These are phyloP conservation scores for Lichenostomus cassidix DNA, from an alignment of 2,113 vertebrate species.

Conservation along the genomic window DNA sequence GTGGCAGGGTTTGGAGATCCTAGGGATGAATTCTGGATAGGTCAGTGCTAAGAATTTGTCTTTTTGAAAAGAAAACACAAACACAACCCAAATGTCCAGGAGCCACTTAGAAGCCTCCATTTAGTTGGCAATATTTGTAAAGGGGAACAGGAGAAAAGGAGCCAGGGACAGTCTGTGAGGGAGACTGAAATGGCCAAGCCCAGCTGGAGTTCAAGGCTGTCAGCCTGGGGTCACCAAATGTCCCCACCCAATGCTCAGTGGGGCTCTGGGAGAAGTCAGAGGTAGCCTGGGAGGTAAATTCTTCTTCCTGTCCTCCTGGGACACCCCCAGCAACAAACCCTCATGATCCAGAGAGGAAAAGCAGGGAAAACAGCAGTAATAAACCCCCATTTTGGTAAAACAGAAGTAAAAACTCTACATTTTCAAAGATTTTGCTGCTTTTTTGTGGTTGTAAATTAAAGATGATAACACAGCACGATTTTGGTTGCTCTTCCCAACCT, in stretches of 20 bases:
- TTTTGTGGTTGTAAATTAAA: background rate
- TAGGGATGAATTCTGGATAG: slow-evolving; percentile 95
- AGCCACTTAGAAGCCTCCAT: background rate
- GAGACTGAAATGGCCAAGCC: background rate
- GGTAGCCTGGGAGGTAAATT: background rate
- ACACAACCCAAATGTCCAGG: background rate
- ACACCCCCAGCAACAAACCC: background rate
- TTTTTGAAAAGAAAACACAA: background rate
- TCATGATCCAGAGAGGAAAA: background rate
- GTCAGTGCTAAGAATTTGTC: slow-evolving; percentile 58
- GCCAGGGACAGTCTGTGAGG: background rate
- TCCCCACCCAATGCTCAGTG: background rate
- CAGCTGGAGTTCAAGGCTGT: background rate
- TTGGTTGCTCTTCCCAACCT: background rate
- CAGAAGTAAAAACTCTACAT: background rate
- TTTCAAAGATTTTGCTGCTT: fast-evolving
- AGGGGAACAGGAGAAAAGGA: background rate
- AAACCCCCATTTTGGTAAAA: background rate
- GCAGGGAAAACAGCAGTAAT: background rate
- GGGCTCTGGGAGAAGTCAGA: background rate
- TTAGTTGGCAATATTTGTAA: background rate
- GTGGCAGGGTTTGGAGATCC: slow-evolving; percentile 89
- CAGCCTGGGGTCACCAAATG: fast-evolving
- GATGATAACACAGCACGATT: background rate
- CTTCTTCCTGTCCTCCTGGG: background rate